Evolutionary conservation across 2,113 vertebrate species (phyloP).

Genomic region (Phalacrocorax aristotelis): DNA sequence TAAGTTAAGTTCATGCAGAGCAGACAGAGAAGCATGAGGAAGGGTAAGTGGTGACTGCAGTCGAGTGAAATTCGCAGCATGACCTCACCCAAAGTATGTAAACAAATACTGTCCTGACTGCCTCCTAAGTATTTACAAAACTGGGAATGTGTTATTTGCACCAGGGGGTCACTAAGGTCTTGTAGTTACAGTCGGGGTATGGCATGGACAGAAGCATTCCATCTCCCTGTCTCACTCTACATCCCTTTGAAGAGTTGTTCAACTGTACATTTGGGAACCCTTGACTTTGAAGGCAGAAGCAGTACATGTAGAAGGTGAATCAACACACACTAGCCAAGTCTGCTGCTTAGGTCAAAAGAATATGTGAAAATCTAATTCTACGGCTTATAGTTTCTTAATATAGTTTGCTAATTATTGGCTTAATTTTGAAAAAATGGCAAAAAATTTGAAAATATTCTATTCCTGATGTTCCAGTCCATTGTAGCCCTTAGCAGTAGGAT

Average conservation of each 20-base stretch:
- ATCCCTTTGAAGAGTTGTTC: background rate
- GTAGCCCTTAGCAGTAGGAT: background rate
- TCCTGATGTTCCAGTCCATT: background rate
- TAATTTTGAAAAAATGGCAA: background rate
- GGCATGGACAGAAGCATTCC: background rate
- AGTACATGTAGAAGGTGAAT: background rate
- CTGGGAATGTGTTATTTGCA: background rate
- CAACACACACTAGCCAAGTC: background rate
- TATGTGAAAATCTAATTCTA: background rate
- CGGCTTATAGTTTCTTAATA: background rate
- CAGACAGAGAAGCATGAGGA: background rate
- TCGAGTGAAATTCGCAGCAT: background rate
- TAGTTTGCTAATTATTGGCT: background rate
- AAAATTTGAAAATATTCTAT: background rate
- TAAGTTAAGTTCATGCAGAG: background rate
- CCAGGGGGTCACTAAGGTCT: background rate
- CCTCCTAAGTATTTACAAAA: background rate
- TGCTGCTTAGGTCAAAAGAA: background rate
- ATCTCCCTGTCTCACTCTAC: background rate
- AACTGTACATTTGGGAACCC: background rate
- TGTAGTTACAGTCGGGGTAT: background rate
- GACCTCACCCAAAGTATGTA: background rate
- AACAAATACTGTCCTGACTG: fast-evolving
- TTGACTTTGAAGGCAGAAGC: background rate
- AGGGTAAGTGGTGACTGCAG: background rate